Conservation (phyloP, 2,888 invertebrate species). For the Apantesis nais region DNA sequence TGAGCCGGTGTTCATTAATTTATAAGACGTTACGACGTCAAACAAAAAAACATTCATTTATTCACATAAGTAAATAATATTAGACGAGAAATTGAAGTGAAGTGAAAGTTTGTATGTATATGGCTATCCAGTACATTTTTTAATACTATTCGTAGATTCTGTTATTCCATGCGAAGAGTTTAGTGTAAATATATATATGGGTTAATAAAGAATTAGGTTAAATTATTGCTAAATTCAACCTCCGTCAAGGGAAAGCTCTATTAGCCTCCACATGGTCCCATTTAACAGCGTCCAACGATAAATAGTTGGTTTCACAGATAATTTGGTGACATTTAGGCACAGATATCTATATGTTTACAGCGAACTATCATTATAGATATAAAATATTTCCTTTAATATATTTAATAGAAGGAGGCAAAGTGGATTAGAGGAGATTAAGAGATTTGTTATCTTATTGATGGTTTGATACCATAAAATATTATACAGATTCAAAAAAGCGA, state of each 20-base stretch:
- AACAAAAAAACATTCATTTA: too few species aligned
- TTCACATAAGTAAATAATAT: too few species aligned
- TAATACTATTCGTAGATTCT: neutral
- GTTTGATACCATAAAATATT: too few species aligned
- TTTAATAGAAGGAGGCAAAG: too few species aligned
- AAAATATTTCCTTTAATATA: neutral
- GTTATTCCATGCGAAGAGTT: neutral
- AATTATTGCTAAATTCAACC: constrained; percentile 9
- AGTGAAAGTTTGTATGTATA: too few species aligned
- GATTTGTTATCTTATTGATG: too few species aligned
- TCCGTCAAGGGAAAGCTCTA: constrained; percentile 32
- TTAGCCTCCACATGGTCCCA: constrained; percentile 41
- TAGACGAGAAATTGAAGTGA: too few species aligned
- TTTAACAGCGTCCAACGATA: constrained; percentile 47
- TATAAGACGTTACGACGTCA: too few species aligned
- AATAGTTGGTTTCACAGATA: constrained; percentile 56
- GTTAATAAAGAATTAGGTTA: neutral
- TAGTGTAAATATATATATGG: constrained; percentile 5
- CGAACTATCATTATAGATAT: neutral
- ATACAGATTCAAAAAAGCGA: too few species aligned
- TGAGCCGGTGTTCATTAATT: too few species aligned
- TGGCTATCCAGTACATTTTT: neutral
- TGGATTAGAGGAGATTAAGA: neutral
- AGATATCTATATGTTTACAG: neutral
- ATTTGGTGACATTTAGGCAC: constrained; percentile 42